These are phyloP conservation scores for Taeniopygia guttata DNA, from an alignment of 2,797 vertebrate species.

Conservation along the genomic window DNA sequence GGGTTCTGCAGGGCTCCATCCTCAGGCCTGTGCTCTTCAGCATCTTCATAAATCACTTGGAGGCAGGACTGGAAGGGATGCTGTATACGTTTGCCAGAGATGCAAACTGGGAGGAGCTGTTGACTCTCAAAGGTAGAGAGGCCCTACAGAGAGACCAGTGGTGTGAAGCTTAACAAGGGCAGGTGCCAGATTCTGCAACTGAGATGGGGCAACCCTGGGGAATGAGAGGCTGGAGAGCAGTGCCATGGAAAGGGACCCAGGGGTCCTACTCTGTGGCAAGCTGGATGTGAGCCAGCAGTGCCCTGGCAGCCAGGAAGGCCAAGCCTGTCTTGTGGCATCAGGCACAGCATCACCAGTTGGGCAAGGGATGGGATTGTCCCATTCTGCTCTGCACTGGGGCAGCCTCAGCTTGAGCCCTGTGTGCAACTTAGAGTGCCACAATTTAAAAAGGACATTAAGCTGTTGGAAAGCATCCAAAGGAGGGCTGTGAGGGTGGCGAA, in stretches of 20 bases:
- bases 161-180: not conserved
- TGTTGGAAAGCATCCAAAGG: not conserved
- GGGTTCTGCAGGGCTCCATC: not conserved
- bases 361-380: not conserved
- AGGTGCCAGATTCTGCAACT: not conserved
- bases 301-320: not conserved
- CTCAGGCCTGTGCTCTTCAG: not conserved
- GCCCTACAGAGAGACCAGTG: not conserved
- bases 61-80: not conserved
- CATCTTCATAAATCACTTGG: not conserved
- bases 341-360: rapidly evolving
- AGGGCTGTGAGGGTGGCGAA: rapidly evolving
- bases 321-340: rapidly evolving
- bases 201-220: not conserved
- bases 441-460: not conserved
- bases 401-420: rapidly evolving
- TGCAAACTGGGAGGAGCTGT: not conserved
- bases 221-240: not conserved
- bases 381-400: not conserved
- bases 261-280: rapidly evolving
- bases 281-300: not conserved
- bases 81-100: not conserved
- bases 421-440: not conserved
- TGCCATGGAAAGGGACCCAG: not conserved
- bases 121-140: not conserved